phyloP scores from a whole-genome alignment of 2,797 vertebrate genomes.

The Octomys mimax region DNA sequence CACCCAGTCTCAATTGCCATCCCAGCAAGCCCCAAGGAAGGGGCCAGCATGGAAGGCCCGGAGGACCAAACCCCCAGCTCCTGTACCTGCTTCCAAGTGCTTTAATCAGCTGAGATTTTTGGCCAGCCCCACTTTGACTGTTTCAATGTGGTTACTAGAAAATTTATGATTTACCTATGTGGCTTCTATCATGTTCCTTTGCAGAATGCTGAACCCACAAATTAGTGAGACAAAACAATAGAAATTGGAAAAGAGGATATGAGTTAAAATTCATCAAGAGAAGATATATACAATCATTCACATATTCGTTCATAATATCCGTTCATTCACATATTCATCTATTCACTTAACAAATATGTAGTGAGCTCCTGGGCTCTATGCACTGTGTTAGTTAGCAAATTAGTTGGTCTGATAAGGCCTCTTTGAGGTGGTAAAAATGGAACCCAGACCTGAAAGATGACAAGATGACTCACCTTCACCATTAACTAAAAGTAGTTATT shows the following conservation, averaged over 20 bases:
- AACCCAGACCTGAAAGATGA: not conserved
- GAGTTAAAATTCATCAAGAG: not conserved
- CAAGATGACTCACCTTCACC: not conserved
- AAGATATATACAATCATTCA: not conserved
- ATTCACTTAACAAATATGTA: not conserved
- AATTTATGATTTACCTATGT: not conserved
- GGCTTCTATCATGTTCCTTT: not conserved
- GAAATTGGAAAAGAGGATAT: not conserved
- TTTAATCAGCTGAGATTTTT: too few species aligned
- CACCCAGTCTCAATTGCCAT: too few species aligned
- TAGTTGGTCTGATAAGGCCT: not conserved
- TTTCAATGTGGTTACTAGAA: slow-evolving; percentile 1
- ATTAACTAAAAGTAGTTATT: not conserved
- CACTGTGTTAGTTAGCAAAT: not conserved
- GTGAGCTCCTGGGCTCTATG: not conserved
- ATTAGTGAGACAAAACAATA: not conserved
- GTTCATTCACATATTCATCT: not conserved
- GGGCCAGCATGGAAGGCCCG: too few species aligned
- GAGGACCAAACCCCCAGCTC: too few species aligned
- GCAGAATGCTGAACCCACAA: not conserved
- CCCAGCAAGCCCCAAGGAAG: too few species aligned
- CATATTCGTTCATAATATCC: too few species aligned
- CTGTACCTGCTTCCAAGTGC: too few species aligned
- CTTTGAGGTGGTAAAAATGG: not conserved
- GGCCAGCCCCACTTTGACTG: not conserved